Conservation (phyloP, 1,140 invertebrate species). For the Reticulitermes speratus region DNA sequence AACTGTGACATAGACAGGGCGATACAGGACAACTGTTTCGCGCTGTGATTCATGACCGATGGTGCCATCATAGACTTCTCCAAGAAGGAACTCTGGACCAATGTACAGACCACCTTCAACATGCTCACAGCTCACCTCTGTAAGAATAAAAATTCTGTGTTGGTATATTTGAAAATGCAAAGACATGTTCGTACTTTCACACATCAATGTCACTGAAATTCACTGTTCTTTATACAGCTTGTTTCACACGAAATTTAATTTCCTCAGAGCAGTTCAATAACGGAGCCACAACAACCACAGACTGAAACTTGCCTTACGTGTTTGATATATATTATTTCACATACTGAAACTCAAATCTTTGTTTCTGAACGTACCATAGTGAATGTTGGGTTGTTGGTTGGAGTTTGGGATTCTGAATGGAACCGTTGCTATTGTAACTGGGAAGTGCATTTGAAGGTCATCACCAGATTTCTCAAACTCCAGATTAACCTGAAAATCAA, state of each 20-base stretch:
- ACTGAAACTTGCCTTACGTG: background rate
- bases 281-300: background rate
- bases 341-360: background rate
- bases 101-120: slow-evolving; percentile 81
- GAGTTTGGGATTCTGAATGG: slow-evolving; percentile 77
- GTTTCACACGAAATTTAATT: too few relatives aligned
- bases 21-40: slow-evolving; percentile 61
- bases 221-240: background rate
- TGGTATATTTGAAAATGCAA: background rate
- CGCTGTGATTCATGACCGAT: slow-evolving; percentile 45
- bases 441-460: slow-evolving; percentile 74
- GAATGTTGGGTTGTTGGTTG: slow-evolving; percentile 61
- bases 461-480: slow-evolving; percentile 72
- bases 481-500: slow-evolving; percentile 61
- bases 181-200: background rate
- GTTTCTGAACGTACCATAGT: slow-evolving; percentile 61
- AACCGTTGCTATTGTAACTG: slow-evolving; percentile 78
- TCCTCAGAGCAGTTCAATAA: too few relatives aligned
- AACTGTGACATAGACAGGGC: slow-evolving; percentile 66
- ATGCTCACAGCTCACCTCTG: slow-evolving; percentile 67
- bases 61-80: slow-evolving; percentile 78
- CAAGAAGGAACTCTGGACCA: slow-evolving; percentile 77
- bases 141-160: slow-evolving; percentile 35
- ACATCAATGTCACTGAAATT: background rate
- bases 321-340: background rate